A percentile compares a stretch with the other conserved stretches of the same genome.
phyloP scores from a whole-genome alignment of 2,888 invertebrate species.

The Cephus rjabovi region DNA sequence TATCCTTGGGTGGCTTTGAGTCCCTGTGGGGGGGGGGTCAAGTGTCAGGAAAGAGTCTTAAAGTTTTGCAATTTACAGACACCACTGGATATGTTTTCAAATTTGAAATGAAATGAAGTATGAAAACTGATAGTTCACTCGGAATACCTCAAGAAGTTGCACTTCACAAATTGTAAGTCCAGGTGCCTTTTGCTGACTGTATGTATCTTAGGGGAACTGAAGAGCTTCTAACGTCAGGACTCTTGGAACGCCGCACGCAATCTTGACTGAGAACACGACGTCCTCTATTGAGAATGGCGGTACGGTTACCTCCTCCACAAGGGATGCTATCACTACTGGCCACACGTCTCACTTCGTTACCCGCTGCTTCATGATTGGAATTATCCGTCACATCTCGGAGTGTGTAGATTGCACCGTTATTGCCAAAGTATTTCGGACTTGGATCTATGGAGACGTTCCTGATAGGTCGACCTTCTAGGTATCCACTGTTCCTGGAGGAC shows the following conservation, averaged over 20 bases:
- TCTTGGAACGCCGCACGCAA: conserved; percentile 41
- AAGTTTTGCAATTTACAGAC: not conserved
- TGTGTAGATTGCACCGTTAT: conserved; percentile 18
- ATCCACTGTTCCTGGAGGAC: not conserved
- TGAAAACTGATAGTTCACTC: not conserved
- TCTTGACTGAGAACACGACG: conserved; percentile 46
- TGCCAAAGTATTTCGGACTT: conserved; percentile 34
- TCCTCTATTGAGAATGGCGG: conserved; percentile 35
- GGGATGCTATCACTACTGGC: conserved; percentile 54
- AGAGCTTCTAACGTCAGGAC: conserved; percentile 39
- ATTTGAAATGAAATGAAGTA: not conserved
- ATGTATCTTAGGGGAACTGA: conserved; percentile 50
- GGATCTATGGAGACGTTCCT: conserved; percentile 37
- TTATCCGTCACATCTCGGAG: not conserved
- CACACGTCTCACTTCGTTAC: conserved; percentile 47
- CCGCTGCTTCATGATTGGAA: conserved; percentile 23
- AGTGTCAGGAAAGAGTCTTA: not conserved
- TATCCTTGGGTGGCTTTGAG: too few relatives aligned
- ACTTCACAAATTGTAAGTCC: conserved; percentile 55
- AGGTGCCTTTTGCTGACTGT: conserved; percentile 57
- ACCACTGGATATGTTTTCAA: not conserved
- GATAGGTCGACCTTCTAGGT: not conserved
- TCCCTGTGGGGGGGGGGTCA: too few relatives aligned
- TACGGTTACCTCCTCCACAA: conserved; percentile 29
- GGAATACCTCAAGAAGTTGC: not conserved